Percentiles rank a stretch among this genome's conserved stretches.
phyloP scores from a whole-genome alignment of 1,140 invertebrate species.

The Cydia strobilella region DNA sequence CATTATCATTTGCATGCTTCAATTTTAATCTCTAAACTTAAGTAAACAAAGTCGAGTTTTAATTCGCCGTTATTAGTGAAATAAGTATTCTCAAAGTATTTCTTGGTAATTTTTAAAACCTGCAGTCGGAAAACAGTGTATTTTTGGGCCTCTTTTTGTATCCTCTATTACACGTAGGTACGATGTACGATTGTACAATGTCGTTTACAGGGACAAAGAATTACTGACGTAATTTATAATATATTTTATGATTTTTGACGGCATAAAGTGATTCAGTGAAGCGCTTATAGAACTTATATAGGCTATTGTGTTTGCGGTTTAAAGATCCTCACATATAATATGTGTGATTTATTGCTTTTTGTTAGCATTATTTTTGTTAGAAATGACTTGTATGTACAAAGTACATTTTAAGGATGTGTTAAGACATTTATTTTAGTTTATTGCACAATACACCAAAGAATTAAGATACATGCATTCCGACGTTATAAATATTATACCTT shows the following conservation, averaged over 20 bases:
- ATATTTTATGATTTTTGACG: not conserved
- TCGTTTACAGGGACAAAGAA: not conserved
- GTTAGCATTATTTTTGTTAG: not conserved
- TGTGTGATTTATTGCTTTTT: not conserved
- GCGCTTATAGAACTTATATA: not conserved
- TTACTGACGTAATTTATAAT: not conserved
- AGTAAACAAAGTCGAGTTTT: not conserved
- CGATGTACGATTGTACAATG: not conserved
- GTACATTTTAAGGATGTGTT: too few relatives aligned
- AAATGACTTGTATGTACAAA: not conserved
- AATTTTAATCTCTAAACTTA: not conserved
- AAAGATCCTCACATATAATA: not conserved
- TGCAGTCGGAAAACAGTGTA: not conserved
- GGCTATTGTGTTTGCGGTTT: not conserved
- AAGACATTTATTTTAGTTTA: too few relatives aligned
- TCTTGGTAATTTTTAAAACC: not conserved
- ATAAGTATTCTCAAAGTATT: not conserved
- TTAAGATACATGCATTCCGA: too few relatives aligned
- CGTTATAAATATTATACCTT: too few relatives aligned
- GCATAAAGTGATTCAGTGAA: not conserved
- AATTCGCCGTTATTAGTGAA: not conserved
- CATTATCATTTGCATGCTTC: not conserved
- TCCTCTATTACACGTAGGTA: not conserved
- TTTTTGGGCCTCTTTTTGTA: not conserved
- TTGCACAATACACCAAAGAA: too few relatives aligned